Base-by-base conservation (phyloP, 2,888 invertebrate genomes). In the Chymomyza caudatula region DNA sequence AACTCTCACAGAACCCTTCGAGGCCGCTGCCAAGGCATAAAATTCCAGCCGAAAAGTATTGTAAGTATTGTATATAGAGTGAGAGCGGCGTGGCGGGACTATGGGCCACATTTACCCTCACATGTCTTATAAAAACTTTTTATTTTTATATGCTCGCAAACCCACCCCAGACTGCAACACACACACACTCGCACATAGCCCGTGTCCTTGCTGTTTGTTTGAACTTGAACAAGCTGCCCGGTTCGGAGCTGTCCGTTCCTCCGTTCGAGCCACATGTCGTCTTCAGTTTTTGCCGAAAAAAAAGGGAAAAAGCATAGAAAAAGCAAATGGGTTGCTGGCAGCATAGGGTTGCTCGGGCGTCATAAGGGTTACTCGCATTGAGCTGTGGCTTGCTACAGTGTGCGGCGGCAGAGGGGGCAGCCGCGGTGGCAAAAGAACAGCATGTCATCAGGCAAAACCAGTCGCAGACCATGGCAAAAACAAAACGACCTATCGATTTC, bases 61-160 rank as follows among this genome's bases (percentile, higher is more conserved):
- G 52, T 29, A 61, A 43, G 17, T 25, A n/a, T n/a, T n/a, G n/a
- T n/a, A 67, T 53, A 67, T 67, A 65, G 65, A 72, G 68, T 65
- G 29, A 37, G 11, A 37, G 29, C 29, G 0, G 29, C 29, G 11
- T n/a, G n/a, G n/a, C n/a, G 44, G 53, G 60, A 61, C 37, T 53
- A 63, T 67, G 51, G 47, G 66, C 37, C 65, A 54, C 63, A 58
- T 68, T 69, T 72, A 74, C 80, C 80, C 80, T 79, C 71, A 53
- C 65, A 75, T 79, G 75, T 83, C 85, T 85, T 85, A 82, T 82
- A 83, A 83, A 82, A 83, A 83, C 59, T 85, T 85, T 85, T 83
- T 85, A 85, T 83, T 83, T 82, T 78, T 75, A 76, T 79, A 71
- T 84, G 69, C 67, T 66, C 53, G 63, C 63, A 79, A 79, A 85